Percentiles rank a stretch among this genome's conserved stretches.
Evolutionary conservation across 2,797 vertebrate genomes (phyloP).

Genomic region (Margarornis squamiger): DNA sequence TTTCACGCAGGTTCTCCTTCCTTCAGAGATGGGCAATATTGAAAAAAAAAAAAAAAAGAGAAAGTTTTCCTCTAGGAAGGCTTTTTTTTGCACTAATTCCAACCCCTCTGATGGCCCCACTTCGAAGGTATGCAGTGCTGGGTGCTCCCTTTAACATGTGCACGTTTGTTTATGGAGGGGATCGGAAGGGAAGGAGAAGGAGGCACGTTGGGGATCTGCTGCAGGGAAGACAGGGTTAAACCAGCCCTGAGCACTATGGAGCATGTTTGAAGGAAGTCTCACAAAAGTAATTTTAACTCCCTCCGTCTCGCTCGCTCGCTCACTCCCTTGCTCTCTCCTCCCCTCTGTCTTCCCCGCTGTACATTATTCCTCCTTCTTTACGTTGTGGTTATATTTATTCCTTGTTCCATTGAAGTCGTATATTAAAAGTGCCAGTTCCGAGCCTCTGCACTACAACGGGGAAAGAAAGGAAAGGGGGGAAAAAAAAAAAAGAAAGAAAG

Average conservation of each 20-base stretch:
- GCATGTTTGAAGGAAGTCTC: constrained; percentile 70
- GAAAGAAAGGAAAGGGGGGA: not conserved
- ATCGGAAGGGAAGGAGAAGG: not conserved
- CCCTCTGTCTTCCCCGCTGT: constrained; percentile 26
- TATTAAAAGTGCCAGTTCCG: constrained; percentile 50
- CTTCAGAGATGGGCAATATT: not conserved
- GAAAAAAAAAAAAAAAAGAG: not conserved
- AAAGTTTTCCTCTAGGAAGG: not conserved
- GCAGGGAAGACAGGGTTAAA: constrained; percentile 74
- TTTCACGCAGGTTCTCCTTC: not conserved
- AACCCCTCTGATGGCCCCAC: not conserved
- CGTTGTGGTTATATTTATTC: constrained; percentile 50
- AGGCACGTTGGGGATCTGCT: not conserved
- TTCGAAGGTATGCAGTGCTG: not conserved
- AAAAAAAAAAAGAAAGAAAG: not conserved
- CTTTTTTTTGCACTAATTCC: not conserved
- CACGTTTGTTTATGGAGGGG: not conserved
- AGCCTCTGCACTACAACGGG: constrained; percentile 41
- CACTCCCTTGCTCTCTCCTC: constrained; percentile 49
- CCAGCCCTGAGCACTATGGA: constrained; percentile 37
- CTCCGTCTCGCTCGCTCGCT: constrained; percentile 44
- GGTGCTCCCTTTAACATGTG: not conserved
- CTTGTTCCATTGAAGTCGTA: constrained; percentile 29
- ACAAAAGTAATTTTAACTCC: constrained; percentile 74
- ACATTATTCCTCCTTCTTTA: constrained; percentile 54